Conservation (phyloP, 2,113 vertebrate species). For the Protobothrops mucrosquamatus region DNA sequence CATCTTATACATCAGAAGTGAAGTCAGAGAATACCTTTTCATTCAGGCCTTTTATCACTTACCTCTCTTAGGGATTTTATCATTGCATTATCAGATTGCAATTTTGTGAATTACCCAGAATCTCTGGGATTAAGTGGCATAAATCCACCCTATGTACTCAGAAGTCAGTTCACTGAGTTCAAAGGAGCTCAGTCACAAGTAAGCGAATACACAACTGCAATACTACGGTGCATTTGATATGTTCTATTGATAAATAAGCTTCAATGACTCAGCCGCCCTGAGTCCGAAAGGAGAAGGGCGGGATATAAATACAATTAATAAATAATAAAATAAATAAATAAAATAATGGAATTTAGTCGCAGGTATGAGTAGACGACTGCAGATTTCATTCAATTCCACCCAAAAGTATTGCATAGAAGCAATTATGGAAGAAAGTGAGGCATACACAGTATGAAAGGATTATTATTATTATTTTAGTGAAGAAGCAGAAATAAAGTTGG, state of each 20-base stretch:
- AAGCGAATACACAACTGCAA: neutral
- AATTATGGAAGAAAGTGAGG: neutral
- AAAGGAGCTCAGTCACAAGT: neutral
- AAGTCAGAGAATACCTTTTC: neutral
- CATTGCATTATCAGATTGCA: neutral
- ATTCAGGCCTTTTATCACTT: neutral
- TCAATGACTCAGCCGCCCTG: too few relatives aligned
- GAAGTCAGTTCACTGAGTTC: neutral
- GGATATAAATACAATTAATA: too few relatives aligned
- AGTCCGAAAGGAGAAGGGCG: too few relatives aligned
- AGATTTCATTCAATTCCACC: neutral
- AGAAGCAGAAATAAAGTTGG: neutral
- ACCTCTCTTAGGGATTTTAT: neutral
- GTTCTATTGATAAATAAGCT: neutral
- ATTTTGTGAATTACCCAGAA: neutral
- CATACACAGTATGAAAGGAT: too few relatives aligned
- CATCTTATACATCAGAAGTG: neutral
- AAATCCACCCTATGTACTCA: neutral
- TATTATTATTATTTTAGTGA: neutral
- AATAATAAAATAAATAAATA: too few relatives aligned
- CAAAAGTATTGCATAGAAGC: neutral
- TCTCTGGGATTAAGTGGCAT: neutral
- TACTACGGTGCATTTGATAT: neutral
- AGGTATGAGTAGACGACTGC: neutral
- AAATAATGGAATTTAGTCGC: neutral